These are phyloP conservation scores for Meles meles DNA, from an alignment of 2,113 vertebrate genomes.

Conservation along the genomic window DNA sequence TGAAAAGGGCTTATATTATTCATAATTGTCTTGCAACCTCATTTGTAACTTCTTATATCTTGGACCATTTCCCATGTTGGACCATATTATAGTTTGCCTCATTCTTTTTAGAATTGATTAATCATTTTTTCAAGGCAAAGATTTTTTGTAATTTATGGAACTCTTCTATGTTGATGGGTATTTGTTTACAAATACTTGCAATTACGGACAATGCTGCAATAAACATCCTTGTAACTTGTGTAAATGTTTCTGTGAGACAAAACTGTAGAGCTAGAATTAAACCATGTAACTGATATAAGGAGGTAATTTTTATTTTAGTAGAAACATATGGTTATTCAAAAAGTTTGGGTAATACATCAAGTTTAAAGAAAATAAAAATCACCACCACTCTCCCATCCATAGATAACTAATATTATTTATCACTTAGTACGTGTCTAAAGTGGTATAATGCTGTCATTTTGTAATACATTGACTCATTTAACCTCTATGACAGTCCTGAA, in stretches of 20 bases:
- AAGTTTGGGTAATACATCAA: not conserved
- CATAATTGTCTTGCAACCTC: not conserved
- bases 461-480: not conserved
- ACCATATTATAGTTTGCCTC: not conserved
- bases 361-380: constrained; percentile 38
- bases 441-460: not conserved
- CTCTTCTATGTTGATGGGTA: not conserved
- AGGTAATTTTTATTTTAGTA: not conserved
- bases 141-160: not conserved
- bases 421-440: not conserved
- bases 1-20: not conserved
- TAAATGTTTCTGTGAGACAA: not conserved
- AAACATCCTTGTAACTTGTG: not conserved
- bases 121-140: not conserved
- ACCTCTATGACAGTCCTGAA: not conserved
- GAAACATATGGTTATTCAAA: not conserved
- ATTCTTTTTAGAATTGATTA: not conserved
- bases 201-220: not conserved
- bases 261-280: constrained; percentile 4
- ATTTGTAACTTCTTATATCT: not conserved
- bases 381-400: not conserved
- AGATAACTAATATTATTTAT: not conserved
- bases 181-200: not conserved
- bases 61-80: not conserved
- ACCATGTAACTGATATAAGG: not conserved